A percentile compares a stretch with the other conserved stretches of the same genome.
phyloP scores from a whole-genome alignment of 2,797 vertebrate genomes.

The Poecilia wingei region DNA sequence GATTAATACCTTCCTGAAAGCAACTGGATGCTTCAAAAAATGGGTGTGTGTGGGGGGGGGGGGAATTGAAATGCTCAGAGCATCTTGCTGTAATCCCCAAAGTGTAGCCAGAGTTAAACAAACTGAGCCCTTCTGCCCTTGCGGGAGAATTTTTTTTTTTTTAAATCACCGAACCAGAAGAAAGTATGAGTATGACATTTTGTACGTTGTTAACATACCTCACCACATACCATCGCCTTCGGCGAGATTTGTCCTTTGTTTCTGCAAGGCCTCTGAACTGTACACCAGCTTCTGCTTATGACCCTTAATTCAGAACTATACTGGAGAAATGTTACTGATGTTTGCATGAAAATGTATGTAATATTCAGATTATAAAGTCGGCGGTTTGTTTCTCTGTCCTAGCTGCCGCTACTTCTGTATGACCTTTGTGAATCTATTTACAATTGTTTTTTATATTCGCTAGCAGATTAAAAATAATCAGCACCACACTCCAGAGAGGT shows the following conservation, averaged over 20 bases:
- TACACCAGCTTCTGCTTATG: conserved; percentile 31
- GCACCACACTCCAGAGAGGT: conserved; percentile 48
- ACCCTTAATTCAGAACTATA: conserved; percentile 35
- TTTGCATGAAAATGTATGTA: conserved; percentile 25
- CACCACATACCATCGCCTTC: conserved; percentile 53
- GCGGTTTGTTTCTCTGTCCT: neutral
- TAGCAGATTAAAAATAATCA: conserved; percentile 35
- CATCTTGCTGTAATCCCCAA: conserved; percentile 28
- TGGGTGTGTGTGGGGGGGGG: neutral
- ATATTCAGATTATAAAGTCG: neutral
- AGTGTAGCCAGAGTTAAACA: conserved; percentile 49
- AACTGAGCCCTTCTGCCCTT: conserved; percentile 36
- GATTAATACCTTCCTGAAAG: conserved; percentile 53
- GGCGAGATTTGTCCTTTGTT: conserved; percentile 66
- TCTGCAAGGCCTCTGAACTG: conserved; percentile 36
- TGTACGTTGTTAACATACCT: conserved; percentile 63
- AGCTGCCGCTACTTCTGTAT: neutral
- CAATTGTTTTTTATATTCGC: conserved; percentile 42
- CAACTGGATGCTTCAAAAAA: conserved; percentile 45
- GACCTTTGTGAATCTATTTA: conserved; percentile 16
- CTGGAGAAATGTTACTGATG: conserved; percentile 25
- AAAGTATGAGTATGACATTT: conserved; percentile 59
- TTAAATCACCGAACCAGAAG: conserved; percentile 38
- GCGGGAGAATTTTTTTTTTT: conserved; percentile 37
- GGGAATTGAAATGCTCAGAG: conserved; percentile 58